phyloP scores from a whole-genome alignment of 2,888 invertebrate species.

The Shargacucullia verbasci region DNA sequence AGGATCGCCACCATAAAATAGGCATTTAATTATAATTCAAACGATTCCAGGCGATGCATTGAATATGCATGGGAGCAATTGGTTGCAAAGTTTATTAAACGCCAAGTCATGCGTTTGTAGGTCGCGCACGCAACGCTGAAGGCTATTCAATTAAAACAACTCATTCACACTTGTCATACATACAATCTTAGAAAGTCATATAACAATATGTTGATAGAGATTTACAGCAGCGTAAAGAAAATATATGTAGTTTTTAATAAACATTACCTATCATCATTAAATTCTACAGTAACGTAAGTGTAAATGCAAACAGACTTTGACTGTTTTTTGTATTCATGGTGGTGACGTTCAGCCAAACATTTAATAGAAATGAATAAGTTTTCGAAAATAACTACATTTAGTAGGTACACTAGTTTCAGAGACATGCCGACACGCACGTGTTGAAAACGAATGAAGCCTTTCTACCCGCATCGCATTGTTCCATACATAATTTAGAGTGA shows the following conservation, averaged over 20 bases:
- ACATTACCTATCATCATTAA: conserved; percentile 13
- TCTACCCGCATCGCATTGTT: too few species aligned
- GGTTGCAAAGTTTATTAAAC: conserved; percentile 46
- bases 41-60: conserved; percentile 44
- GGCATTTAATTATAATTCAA: conserved; percentile 42
- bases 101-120: conserved; percentile 54
- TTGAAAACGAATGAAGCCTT: too few species aligned
- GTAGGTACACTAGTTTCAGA: too few species aligned
- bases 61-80: conserved; percentile 42
- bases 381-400: too few species aligned
- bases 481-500: too few species aligned
- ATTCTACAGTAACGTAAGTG: too few species aligned
- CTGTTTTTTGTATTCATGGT: too few species aligned
- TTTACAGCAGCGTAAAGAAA: conserved; percentile 55
- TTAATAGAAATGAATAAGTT: too few species aligned
- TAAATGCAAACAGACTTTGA: too few species aligned
- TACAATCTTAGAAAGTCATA: conserved; percentile 67
- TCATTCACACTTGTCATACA: conserved; percentile 67
- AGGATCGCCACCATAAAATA: conserved; percentile 5
- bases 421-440: too few species aligned
- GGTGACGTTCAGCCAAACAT: too few species aligned
- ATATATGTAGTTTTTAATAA: conserved; percentile 44
- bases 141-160: conserved; percentile 72
- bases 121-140: conserved; percentile 59
- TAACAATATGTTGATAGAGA: conserved; percentile 61